These are phyloP conservation scores for Pammene fasciana DNA, from an alignment of 2,888 invertebrate species.

Conservation along the genomic window DNA sequence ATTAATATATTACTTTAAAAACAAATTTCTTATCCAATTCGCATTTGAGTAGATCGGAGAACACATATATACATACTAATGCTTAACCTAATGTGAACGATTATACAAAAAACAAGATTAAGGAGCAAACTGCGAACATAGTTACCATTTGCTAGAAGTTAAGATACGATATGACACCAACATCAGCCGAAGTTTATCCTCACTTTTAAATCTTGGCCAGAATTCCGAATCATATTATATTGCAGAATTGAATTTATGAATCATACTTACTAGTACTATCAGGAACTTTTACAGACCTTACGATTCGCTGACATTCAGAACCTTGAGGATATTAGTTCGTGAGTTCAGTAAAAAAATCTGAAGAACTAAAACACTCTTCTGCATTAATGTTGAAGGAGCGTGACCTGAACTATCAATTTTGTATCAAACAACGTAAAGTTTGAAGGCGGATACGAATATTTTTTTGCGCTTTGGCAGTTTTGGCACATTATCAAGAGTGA, in stretches of 20 bases:
- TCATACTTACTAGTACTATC: no score
- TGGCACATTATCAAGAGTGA: constrained; percentile 34
- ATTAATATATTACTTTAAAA: constrained; percentile 20
- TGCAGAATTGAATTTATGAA: no score
- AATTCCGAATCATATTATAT: no score
- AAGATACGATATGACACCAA: no score
- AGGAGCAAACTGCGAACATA: background rate
- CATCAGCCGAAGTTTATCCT: no score
- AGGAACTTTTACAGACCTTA: no score
- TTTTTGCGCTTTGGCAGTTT: constrained; percentile 38
- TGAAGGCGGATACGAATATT: constrained; percentile 13
- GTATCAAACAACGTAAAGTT: constrained; percentile 12
- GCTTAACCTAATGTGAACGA: background rate
- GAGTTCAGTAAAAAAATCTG: no score
- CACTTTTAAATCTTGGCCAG: no score
- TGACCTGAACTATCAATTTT: constrained; percentile 10
- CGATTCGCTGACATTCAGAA: no score
- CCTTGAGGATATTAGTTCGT: no score
- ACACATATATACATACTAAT: constrained; percentile 12
- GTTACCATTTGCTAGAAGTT: no score
- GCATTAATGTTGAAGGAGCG: background rate
- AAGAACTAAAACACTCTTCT: no score
- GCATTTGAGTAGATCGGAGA: constrained; percentile 14
- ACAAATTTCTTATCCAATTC: constrained; percentile 13
- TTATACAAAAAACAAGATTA: constrained; percentile 12